phyloP scores from a whole-genome alignment of 2,113 vertebrate genomes.

The Pelodiscus sinensis region DNA sequence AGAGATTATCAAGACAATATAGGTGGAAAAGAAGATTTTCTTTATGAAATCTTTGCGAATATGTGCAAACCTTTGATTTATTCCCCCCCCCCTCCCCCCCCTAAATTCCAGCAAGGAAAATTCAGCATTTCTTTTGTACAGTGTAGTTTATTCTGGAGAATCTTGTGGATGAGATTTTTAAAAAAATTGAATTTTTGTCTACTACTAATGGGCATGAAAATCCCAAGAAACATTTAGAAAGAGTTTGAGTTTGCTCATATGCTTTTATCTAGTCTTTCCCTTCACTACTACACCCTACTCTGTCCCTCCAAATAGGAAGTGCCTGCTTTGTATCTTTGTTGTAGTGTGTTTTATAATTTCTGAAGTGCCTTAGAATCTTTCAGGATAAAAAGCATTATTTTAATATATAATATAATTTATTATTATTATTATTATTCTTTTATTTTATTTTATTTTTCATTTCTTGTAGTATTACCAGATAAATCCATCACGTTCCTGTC shows the following conservation, averaged over 20 bases:
- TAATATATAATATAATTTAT: background rate
- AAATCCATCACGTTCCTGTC: background rate
- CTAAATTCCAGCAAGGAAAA: background rate
- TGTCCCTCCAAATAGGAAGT: background rate
- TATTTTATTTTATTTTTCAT: background rate
- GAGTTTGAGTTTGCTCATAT: background rate
- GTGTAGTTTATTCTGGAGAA: conserved; percentile 25
- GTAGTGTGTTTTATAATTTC: background rate
- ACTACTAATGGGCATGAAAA: background rate
- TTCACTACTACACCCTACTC: background rate
- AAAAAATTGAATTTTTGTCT: background rate
- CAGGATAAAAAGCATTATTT: conserved; percentile 13
- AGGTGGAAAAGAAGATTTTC: background rate
- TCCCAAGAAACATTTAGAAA: background rate
- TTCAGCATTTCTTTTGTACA: conserved; percentile 31
- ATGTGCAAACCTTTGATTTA: background rate
- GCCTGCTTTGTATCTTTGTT: background rate
- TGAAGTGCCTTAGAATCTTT: background rate
- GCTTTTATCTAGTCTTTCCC: background rate
- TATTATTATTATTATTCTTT: too few species aligned
- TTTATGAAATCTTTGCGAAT: background rate
- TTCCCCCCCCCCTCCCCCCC: background rate
- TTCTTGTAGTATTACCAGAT: conserved; percentile 5
- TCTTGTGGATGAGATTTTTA: background rate
- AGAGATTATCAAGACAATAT: background rate